These are phyloP conservation scores for Andrena bucephala DNA, from an alignment of 2,888 invertebrate genomes.

Conservation along the genomic window DNA sequence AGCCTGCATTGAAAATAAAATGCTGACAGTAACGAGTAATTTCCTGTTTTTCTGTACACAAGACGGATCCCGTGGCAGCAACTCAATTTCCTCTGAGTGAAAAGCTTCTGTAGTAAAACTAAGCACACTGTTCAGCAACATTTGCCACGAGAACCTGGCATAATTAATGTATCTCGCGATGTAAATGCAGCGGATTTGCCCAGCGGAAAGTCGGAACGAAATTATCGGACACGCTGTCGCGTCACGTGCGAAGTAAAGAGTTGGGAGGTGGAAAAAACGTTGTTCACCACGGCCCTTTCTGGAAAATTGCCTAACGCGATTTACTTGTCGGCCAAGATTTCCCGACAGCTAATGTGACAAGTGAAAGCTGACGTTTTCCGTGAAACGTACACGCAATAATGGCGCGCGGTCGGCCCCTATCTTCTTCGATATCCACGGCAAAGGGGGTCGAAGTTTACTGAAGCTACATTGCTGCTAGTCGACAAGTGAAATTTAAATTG, in stretches of 20 bases:
- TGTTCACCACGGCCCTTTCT: neutral
- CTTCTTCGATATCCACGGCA: neutral
- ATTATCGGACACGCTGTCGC: neutral
- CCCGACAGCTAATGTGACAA: slow-evolving; percentile 50
- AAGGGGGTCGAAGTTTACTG: slow-evolving; percentile 15
- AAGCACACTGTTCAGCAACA: neutral
- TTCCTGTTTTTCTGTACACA: neutral
- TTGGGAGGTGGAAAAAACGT: neutral
- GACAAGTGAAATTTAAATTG: slow-evolving; percentile 26
- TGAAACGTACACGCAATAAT: slow-evolving; percentile 53
- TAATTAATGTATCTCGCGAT: neutral
- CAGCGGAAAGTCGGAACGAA: slow-evolving; percentile 7
- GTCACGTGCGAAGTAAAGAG: neutral
- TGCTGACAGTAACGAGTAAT: neutral
- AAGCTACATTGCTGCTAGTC: neutral
- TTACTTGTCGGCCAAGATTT: slow-evolving; percentile 44
- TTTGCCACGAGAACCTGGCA: neutral
- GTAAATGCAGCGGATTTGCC: neutral
- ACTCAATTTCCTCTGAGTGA: neutral
- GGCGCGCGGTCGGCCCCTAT: slow-evolving; percentile 25
- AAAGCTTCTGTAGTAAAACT: neutral
- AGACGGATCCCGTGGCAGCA: neutral
- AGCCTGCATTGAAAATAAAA: neutral
- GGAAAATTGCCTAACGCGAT: slow-evolving; percentile 56
- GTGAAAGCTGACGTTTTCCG: slow-evolving; percentile 41